Evolutionary conservation across 2,888 invertebrate species (phyloP).

Genomic region (Endotricha flammealis): DNA sequence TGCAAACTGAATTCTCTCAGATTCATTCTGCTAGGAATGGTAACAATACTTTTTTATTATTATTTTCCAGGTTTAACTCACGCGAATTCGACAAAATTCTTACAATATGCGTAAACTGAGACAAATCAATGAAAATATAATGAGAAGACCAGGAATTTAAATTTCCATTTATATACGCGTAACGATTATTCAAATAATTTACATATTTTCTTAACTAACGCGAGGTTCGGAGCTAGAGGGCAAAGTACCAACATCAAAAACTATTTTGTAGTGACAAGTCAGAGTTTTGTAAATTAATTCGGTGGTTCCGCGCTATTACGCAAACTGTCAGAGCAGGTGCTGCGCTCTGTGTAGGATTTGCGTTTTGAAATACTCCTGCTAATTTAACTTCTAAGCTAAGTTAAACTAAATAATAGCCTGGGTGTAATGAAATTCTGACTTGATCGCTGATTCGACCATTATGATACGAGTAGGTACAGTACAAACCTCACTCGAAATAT

Average conservation of each 20-base stretch:
- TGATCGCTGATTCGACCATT: too few species aligned
- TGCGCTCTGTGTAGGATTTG: conserved; percentile 54
- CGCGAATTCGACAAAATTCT: too few species aligned
- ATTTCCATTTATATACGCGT: conserved; percentile 1
- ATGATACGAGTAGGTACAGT: too few species aligned
- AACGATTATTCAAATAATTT: conserved; percentile 15
- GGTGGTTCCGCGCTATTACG: conserved; percentile 70
- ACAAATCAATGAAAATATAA: too few species aligned
- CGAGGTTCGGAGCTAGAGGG: conserved; percentile 24
- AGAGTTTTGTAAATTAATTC: conserved; percentile 73
- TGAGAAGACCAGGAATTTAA: conserved; percentile 14
- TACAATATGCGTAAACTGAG: too few species aligned
- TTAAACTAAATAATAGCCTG: conserved; percentile 53
- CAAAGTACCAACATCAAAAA: conserved; percentile 54
- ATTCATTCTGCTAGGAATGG: too few species aligned
- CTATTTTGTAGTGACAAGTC: conserved; percentile 59
- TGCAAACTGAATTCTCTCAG: too few species aligned
- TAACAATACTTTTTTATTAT: too few species aligned
- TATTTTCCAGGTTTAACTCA: too few species aligned
- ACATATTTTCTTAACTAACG: conserved; percentile 20
- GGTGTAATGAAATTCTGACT: too few species aligned
- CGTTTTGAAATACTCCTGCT: conserved; percentile 64
- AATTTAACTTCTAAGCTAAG: conserved; percentile 67
- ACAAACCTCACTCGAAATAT: too few species aligned
- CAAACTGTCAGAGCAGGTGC: conserved; percentile 73